Base-by-base conservation (phyloP, 64 coral and sea anemone genomes). In the Actinia tenebrosa region DNA sequence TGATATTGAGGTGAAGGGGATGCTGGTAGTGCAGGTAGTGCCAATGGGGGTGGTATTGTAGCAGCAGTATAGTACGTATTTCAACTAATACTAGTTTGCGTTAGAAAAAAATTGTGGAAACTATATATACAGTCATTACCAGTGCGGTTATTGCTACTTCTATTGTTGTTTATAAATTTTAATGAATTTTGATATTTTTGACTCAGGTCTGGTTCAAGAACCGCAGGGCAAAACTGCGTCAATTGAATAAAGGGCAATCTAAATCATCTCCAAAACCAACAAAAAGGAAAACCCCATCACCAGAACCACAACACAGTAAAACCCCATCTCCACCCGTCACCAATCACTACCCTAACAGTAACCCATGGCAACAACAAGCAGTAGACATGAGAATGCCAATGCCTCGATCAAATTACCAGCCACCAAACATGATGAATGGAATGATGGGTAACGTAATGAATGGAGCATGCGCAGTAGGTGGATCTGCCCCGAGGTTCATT, bases 191-290 rank as follows among this genome's bases (percentile, higher is more conserved):
- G 0, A 58, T 58, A 7, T 58, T 11, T 58, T 16, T 58, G 7
- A 14, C 19, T 11, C 50, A 92, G 90, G 90, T 92, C 22, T 92
- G 90, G 90, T 92, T 92, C 22, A 92, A 92, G 55, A 92, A 92
- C 42, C 84, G 86, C 11, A 79, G 90, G 47, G 90, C 90, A 10
- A 92, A 92, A 83, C 86, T 87, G 45, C 90, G 90, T n/a, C 90
- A 92, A 50, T 85, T 71, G 53, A 92, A 84, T 50, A 92, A 87
- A 84, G 77, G 86, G 82, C 90, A 92, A 92, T 64, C 79, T 15
- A 53, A 78, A 87, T 6, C 44, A 11, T 62, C 85, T 19, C 77
- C n/a, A 17, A 87, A 92, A 87, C 22, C 85, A 56, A 78, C 66
- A 0, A 82, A 83, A 87, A 23, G 27, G 26, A 87, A 92, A 54